Percentiles rank a stretch among this genome's conserved stretches.
phyloP scores from a whole-genome alignment of 2,113 vertebrate genomes.

The Anolis sagrei region DNA sequence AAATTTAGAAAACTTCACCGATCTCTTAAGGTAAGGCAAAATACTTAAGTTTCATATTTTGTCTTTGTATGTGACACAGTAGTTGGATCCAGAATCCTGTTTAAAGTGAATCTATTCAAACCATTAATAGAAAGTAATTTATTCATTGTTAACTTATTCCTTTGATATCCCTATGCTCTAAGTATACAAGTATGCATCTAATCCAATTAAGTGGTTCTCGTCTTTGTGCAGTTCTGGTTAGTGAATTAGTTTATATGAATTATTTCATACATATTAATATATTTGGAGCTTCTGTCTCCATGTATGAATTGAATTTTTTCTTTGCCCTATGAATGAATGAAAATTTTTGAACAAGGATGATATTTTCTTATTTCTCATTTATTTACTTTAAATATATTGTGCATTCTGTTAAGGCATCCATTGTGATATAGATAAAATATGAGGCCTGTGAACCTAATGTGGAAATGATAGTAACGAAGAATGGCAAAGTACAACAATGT shows the following conservation, averaged over 20 bases:
- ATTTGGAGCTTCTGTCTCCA: neutral
- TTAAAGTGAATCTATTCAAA: no score
- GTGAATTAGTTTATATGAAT: neutral
- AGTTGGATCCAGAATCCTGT: no score
- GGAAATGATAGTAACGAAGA: neutral
- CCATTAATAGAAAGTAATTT: no score
- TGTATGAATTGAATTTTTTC: neutral
- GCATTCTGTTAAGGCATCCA: neutral
- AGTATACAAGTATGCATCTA: no score
- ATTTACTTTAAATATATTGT: neutral
- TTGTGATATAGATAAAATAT: neutral
- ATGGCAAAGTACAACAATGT: neutral
- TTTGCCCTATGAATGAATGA: neutral
- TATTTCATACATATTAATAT: neutral
- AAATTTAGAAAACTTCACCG: constrained; percentile 90
- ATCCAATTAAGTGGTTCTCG: no score
- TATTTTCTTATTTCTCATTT: neutral
- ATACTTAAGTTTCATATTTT: neutral
- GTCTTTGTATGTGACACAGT: neutral
- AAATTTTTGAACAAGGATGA: neutral
- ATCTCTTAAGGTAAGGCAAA: constrained; percentile 84
- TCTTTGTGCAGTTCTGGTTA: neutral
- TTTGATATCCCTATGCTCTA: no score
- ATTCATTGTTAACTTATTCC: no score
- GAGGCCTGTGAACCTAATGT: neutral